phyloP scores from a whole-genome alignment of 2,797 vertebrate genomes.

The Esox masquinongy region DNA sequence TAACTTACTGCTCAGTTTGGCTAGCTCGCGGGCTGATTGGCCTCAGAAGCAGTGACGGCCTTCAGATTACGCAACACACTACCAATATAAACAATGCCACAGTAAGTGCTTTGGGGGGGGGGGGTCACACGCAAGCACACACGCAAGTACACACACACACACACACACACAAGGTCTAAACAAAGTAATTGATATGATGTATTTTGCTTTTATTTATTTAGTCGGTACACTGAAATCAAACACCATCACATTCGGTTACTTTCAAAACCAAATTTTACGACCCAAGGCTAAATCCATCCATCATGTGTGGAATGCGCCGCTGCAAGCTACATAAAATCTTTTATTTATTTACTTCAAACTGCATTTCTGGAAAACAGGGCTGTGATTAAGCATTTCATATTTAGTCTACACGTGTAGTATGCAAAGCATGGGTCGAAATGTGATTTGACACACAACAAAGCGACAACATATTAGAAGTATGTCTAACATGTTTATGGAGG shows the following conservation, averaged over 20 bases:
- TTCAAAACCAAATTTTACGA: too few relatives aligned
- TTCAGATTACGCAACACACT: conserved; percentile 44
- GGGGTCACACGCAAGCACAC: conserved; percentile 1
- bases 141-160: background rate
- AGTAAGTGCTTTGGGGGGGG: conserved; percentile 15
- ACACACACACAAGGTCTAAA: background rate
- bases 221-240: background rate
- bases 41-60: background rate
- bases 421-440: too few relatives aligned
- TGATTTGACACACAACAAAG: too few relatives aligned
- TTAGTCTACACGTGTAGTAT: too few relatives aligned
- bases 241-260: background rate
- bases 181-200: background rate
- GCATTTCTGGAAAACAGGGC: too few relatives aligned
- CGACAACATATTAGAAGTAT: too few relatives aligned
- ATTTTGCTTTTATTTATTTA: background rate
- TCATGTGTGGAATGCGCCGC: too few relatives aligned
- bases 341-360: too few relatives aligned
- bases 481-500: too few relatives aligned
- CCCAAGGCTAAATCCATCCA: too few relatives aligned
- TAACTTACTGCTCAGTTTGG: background rate
- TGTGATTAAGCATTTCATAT: too few relatives aligned
- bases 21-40: background rate
- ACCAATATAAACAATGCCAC: conserved; percentile 33
- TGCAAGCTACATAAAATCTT: too few relatives aligned